These are phyloP conservation scores for Drosophila lacicola DNA, from an alignment of 2,888 invertebrate genomes.

Conservation along the genomic window DNA sequence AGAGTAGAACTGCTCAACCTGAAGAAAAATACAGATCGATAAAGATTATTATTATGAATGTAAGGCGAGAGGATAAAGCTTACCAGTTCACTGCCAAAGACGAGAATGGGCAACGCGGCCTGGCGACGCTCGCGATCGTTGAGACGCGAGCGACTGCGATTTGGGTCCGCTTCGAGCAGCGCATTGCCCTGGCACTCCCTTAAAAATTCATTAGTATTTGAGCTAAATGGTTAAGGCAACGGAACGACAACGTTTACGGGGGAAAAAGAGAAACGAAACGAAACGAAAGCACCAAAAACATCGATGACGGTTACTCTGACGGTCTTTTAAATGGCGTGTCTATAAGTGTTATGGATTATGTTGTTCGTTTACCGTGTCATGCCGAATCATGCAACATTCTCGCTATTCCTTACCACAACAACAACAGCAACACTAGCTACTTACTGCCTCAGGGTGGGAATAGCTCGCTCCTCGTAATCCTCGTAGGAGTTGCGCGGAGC, in stretches of 20 bases:
- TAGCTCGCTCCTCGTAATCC: conserved; percentile 93
- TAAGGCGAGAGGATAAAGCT: conserved; percentile 32
- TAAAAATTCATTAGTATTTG: conserved; percentile 93
- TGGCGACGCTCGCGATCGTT: conserved; percentile 93
- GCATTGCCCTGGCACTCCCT: conserved; percentile 88
- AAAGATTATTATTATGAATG: neutral
- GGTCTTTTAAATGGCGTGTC: conserved; percentile 20
- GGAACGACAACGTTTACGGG: conserved; percentile 73
- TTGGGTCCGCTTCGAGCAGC: conserved; percentile 85
- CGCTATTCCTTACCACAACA: conserved; percentile 29
- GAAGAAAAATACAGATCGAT: conserved; percentile 15
- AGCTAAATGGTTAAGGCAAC: conserved; percentile 86
- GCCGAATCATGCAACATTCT: conserved; percentile 43
- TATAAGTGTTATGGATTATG: conserved; percentile 31
- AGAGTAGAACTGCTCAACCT: conserved; percentile 96
- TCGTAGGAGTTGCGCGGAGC: conserved; percentile 91
- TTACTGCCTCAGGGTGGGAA: conserved; percentile 94
- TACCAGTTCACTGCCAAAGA: conserved; percentile 95
- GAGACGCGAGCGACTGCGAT: conserved; percentile 86
- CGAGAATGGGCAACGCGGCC: conserved; percentile 95
- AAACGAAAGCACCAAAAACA: conserved; percentile 56
- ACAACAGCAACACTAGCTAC: conserved; percentile 68
- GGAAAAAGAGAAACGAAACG: conserved; percentile 55
- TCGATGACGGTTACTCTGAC: conserved; percentile 47
- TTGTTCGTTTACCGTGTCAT: conserved; percentile 32